Percentiles rank a stretch among this genome's conserved stretches.
Conservation (phyloP, 2,888 invertebrate genomes). For the Archips xylosteana region DNA sequence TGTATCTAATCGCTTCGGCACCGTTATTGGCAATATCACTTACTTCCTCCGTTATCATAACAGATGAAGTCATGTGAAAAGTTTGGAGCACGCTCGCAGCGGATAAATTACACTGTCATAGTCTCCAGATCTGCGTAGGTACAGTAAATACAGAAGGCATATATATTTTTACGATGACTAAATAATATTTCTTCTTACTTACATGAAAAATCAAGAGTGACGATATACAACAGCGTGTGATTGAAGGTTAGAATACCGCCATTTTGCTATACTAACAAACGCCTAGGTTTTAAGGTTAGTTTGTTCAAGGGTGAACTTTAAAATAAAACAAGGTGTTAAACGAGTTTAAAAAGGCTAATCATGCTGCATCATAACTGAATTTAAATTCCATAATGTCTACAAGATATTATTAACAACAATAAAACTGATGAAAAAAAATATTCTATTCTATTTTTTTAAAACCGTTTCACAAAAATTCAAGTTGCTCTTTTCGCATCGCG, state of each 20-base stretch:
- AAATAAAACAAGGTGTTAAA: no score
- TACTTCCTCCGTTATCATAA: constrained; percentile 43
- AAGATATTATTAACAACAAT: neutral
- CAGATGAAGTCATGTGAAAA: constrained; percentile 21
- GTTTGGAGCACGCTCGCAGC: constrained; percentile 19
- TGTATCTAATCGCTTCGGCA: constrained; percentile 48
- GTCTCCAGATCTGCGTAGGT: neutral
- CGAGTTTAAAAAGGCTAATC: no score
- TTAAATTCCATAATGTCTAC: no score
- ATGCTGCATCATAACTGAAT: no score
- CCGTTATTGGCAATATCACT: constrained; percentile 53
- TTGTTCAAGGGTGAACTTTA: no score
- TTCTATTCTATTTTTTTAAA: constrained; percentile 3
- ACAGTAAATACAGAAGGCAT: neutral
- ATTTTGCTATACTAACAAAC: no score
- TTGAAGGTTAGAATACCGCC: neutral
- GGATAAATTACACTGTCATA: neutral
- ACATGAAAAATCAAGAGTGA: neutral
- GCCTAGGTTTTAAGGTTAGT: no score
- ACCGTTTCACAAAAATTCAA: constrained; percentile 60
- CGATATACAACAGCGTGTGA: no score
- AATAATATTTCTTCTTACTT: neutral
- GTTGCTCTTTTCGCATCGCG: constrained; percentile 53
- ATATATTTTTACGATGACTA: neutral
- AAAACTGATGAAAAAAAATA: neutral